A percentile compares a stretch with the other conserved stretches of the same genome.
phyloP scores from a whole-genome alignment of 2,888 invertebrate genomes.

The Anodontia alba region DNA sequence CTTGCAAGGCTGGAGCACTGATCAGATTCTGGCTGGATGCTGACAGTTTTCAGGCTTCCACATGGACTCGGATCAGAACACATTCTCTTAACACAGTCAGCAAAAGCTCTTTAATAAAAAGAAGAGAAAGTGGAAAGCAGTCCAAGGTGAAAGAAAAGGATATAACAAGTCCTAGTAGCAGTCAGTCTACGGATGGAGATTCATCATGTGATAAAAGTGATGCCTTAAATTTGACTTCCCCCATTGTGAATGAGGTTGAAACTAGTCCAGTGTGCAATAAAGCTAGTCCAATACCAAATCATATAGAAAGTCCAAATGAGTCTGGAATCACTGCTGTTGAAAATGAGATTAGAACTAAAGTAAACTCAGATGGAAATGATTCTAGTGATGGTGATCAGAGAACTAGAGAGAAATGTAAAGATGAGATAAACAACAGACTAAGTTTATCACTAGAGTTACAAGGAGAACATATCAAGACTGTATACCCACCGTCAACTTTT shows the following conservation, averaged over 20 bases:
- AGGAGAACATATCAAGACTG: not conserved
- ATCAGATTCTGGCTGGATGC: constrained; percentile 86
- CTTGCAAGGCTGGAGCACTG: constrained; percentile 86
- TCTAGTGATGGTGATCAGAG: constrained; percentile 13
- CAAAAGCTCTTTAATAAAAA: constrained; percentile 54
- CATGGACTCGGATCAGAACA: constrained; percentile 75
- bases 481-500: not conserved
- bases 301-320: not conserved
- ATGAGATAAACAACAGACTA: not conserved
- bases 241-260: not conserved
- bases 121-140: constrained; percentile 9
- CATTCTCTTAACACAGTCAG: constrained; percentile 71
- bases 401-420: constrained; percentile 56
- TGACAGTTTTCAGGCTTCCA: constrained; percentile 85
- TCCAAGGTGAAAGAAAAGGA: constrained; percentile 45
- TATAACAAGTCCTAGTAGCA: constrained; percentile 42
- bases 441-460: constrained; percentile 8
- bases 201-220: not conserved
- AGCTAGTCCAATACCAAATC: constrained; percentile 12
- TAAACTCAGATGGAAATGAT: not conserved
- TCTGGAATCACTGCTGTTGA: no score
- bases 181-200: not conserved
- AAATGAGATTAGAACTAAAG: not conserved
- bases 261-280: constrained; percentile 1
- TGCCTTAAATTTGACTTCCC: not conserved